phyloP scores from a whole-genome alignment of 2,888 invertebrate species.

The Acheta domesticus region DNA sequence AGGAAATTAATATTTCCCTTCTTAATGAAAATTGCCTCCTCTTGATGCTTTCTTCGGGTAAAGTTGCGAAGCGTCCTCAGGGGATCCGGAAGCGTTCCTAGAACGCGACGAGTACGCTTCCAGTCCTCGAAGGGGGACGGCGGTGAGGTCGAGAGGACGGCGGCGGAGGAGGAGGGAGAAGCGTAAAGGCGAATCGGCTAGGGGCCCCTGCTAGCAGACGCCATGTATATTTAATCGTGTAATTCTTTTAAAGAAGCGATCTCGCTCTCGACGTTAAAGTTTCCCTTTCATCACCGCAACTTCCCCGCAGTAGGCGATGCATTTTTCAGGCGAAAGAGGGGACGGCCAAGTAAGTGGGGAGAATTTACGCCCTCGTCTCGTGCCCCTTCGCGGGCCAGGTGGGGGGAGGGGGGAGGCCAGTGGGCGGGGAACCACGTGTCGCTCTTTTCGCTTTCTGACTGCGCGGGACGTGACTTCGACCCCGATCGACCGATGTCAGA shows the following conservation, averaged over 20 bases:
- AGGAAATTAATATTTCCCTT: conserved; percentile 18
- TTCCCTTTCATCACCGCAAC: conserved; percentile 18
- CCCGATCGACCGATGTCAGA: too few relatives aligned
- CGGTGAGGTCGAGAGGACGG: not conserved
- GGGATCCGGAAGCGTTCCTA: too few relatives aligned
- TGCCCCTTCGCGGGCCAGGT: not conserved
- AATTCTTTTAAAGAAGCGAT: conserved; percentile 18
- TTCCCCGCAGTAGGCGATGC: not conserved
- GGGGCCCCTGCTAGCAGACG: not conserved
- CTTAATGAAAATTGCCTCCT: conserved; percentile 9
- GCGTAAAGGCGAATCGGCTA: not conserved
- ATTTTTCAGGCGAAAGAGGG: not conserved
- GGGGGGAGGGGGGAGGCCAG: not conserved
- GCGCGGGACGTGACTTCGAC: not conserved
- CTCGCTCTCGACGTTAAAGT: not conserved
- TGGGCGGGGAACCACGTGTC: not conserved
- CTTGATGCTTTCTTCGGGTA: not conserved
- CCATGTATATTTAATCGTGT: conserved; percentile 11
- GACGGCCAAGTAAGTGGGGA: not conserved
- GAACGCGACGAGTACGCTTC: too few relatives aligned
- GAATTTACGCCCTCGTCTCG: not conserved
- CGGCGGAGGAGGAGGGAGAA: not conserved
- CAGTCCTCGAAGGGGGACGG: too few relatives aligned
- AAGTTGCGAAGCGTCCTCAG: not conserved
- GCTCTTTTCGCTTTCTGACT: not conserved